A percentile compares a stretch with the other conserved stretches of the same genome.
Conservation (phyloP, 2,113 vertebrate genomes). For the Erpornis zantholeuca region DNA sequence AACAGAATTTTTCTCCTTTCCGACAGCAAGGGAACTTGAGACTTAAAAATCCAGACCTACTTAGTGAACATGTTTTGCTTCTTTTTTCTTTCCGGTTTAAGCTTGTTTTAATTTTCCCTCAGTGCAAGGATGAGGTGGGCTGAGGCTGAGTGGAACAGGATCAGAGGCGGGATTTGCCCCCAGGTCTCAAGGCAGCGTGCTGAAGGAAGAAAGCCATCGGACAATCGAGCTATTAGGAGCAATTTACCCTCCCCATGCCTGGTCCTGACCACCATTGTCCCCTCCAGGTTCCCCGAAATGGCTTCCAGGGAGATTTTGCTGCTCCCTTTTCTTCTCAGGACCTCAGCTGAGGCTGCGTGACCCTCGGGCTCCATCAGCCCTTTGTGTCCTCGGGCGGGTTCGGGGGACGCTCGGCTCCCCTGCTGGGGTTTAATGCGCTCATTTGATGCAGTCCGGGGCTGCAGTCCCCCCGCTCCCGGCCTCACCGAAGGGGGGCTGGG, state of each 20-base stretch:
- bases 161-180: background rate
- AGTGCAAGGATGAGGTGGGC: background rate
- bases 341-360: background rate
- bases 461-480: background rate
- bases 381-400: background rate
- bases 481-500: background rate
- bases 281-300: fast-evolving
- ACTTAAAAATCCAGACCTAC: background rate
- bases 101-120: background rate
- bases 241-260: fast-evolving
- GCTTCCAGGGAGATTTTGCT: background rate
- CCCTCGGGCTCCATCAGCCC: fast-evolving
- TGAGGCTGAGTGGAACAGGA: background rate
- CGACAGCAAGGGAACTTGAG: background rate
- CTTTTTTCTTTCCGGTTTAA: background rate
- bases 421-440: background rate
- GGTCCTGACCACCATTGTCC: background rate
- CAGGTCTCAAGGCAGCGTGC: background rate
- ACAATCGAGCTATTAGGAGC: background rate
- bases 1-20: background rate
- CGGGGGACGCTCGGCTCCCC: background rate
- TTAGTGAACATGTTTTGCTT: too few species aligned
- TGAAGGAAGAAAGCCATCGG: background rate
- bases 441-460: background rate
- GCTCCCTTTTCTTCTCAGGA: background rate